A percentile compares a stretch with the other conserved stretches of the same genome.
phyloP scores from a whole-genome alignment of 2,113 vertebrate genomes.

The Catagonus wagneri region DNA sequence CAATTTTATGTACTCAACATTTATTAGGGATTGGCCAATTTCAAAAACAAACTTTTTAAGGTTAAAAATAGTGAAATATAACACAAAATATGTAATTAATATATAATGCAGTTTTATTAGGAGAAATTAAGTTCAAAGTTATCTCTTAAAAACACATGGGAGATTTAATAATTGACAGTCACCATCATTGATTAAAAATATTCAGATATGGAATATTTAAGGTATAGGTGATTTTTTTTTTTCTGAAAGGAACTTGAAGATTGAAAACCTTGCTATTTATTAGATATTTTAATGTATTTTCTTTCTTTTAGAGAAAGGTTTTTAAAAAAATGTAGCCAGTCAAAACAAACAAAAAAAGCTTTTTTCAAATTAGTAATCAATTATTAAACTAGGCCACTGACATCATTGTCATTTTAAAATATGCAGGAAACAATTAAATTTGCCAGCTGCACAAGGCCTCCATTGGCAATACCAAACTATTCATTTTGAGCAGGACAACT shows the following conservation, averaged over 20 bases:
- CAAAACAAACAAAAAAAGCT: constrained; percentile 7
- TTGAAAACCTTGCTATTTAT: not conserved
- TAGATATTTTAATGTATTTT: not conserved
- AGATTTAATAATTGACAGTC: not conserved
- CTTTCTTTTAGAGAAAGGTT: not conserved
- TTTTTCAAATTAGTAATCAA: constrained; percentile 16
- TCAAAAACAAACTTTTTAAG: not conserved
- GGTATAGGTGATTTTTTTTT: not conserved
- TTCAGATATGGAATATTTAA: not conserved
- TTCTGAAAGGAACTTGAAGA: not conserved
- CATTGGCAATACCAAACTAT: not conserved
- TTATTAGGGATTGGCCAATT: not conserved
- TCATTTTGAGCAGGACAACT: not conserved
- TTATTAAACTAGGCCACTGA: constrained; percentile 48
- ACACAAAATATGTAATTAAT: not conserved
- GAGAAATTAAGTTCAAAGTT: not conserved
- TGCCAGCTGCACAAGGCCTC: not conserved
- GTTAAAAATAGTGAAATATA: not conserved
- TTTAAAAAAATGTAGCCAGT: not conserved
- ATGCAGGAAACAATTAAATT: not conserved
- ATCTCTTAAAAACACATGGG: not conserved
- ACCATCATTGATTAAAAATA: not conserved
- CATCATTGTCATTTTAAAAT: not conserved
- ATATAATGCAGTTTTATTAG: not conserved
- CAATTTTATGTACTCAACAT: not conserved